Evolutionary conservation across 2,797 vertebrate species (phyloP).

Genomic region (Limosa lapponica): DNA sequence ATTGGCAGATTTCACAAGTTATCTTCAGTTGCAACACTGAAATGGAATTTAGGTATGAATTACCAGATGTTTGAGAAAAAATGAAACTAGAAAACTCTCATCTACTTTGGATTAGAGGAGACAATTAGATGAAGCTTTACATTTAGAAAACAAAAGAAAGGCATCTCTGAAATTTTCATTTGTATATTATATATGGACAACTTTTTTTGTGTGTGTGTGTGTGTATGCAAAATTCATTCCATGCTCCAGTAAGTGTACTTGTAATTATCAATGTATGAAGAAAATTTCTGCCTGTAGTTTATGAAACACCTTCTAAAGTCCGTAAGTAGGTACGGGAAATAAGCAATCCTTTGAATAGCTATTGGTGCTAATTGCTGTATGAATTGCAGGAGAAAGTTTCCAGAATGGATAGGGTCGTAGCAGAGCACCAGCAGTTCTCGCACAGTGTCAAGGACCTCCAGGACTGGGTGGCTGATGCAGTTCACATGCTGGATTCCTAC

Average conservation of each 20-base stretch:
- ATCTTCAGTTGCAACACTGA: not conserved
- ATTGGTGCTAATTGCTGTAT: slow-evolving; percentile 5
- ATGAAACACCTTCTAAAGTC: not conserved
- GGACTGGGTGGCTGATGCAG: slow-evolving; percentile 91
- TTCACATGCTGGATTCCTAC: slow-evolving; percentile 88
- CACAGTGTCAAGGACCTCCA: slow-evolving; percentile 92
- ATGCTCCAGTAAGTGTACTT: not conserved
- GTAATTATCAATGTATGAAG: not conserved
- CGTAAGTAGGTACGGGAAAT: fast-evolving
- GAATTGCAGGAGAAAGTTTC: slow-evolving; percentile 91
- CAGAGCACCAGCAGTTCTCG: slow-evolving; percentile 93
- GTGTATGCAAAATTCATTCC: not conserved
- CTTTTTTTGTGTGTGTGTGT: not conserved
- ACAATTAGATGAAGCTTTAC: not conserved
- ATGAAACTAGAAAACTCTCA: not conserved
- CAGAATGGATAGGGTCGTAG: slow-evolving; percentile 89
- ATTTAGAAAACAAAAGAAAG: not conserved
- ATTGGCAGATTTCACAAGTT: not conserved
- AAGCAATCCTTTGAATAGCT: not conserved
- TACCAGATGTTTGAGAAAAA: not conserved
- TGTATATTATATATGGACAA: not conserved
- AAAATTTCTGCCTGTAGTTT: not conserved
- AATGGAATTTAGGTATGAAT: not conserved
- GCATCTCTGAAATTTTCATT: not conserved
- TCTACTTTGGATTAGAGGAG: not conserved